phyloP scores from a whole-genome alignment of 2,797 vertebrate genomes.

The Silurus lanzhouensis region DNA sequence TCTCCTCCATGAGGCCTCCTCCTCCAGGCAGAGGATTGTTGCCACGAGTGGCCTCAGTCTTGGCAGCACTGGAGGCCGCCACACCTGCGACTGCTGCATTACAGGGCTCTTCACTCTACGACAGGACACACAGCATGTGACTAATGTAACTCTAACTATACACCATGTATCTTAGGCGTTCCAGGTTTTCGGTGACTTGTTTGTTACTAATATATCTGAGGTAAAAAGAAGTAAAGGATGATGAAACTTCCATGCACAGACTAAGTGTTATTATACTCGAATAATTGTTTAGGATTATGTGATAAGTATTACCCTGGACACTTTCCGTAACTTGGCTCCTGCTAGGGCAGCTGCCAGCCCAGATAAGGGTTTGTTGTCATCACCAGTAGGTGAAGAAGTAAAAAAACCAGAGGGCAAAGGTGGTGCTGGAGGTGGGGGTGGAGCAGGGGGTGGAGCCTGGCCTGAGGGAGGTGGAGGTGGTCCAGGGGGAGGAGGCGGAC shows the following conservation, averaged over 20 bases:
- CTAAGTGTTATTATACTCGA: background rate
- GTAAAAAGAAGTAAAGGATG: background rate
- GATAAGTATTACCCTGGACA: conserved; percentile 81
- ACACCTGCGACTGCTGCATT: conserved; percentile 70
- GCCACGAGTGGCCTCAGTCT: conserved; percentile 83
- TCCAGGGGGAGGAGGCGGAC: conserved; percentile 65
- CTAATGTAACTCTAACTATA: background rate
- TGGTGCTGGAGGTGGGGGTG: conserved; percentile 79
- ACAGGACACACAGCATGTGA: background rate
- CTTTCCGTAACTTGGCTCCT: conserved; percentile 94
- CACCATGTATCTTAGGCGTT: background rate
- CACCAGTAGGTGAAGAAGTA: conserved; percentile 73
- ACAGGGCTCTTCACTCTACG: conserved; percentile 85
- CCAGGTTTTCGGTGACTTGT: too few relatives aligned
- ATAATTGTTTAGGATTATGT: background rate
- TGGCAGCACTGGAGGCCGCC: conserved; percentile 70
- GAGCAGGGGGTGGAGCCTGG: conserved; percentile 59
- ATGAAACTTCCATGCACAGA: background rate
- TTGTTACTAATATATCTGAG: background rate
- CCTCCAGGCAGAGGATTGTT: conserved; percentile 91
- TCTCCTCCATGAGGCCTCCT: conserved; percentile 97
- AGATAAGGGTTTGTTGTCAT: conserved; percentile 87
- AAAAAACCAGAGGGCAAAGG: conserved; percentile 86
- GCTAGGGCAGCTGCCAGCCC: conserved; percentile 93
- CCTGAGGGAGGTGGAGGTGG: conserved; percentile 71